phyloP scores from a whole-genome alignment of 2,113 vertebrate genomes.

The Podarcis raffonei region DNA sequence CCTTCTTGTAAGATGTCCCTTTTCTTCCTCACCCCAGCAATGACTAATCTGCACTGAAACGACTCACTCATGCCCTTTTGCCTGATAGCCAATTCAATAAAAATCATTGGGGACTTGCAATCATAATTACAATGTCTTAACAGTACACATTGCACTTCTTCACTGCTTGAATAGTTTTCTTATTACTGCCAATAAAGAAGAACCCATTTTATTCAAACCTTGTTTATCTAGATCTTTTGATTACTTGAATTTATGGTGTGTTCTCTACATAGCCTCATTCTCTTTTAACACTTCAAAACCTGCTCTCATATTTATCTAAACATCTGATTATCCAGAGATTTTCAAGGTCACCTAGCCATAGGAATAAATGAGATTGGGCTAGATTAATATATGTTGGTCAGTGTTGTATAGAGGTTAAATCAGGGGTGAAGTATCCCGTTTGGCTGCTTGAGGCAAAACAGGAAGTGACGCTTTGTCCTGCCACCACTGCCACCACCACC shows the following conservation, averaged over 20 bases:
- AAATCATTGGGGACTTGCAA: neutral
- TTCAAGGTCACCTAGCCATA: neutral
- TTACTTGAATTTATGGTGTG: neutral
- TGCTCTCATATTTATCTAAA: neutral
- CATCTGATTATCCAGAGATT: neutral
- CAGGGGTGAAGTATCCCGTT: neutral
- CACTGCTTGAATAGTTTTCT: conserved; percentile 9
- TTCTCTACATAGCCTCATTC: neutral
- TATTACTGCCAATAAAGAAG: conserved; percentile 2
- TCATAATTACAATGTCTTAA: conserved; percentile 5
- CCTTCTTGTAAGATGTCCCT: neutral
- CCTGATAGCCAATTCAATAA: neutral
- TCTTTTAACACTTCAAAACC: neutral
- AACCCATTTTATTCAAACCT: neutral
- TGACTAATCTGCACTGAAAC: neutral
- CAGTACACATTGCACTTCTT: neutral
- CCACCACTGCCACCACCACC: no score
- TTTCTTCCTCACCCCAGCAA: neutral
- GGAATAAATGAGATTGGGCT: neutral
- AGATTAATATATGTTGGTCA: neutral
- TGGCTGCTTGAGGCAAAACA: no score
- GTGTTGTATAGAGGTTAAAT: neutral
- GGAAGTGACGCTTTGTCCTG: no score
- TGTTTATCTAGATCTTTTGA: neutral
- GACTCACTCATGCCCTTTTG: neutral